Conservation (phyloP, 2,797 vertebrate species). For the Eulemur albifrons region DNA sequence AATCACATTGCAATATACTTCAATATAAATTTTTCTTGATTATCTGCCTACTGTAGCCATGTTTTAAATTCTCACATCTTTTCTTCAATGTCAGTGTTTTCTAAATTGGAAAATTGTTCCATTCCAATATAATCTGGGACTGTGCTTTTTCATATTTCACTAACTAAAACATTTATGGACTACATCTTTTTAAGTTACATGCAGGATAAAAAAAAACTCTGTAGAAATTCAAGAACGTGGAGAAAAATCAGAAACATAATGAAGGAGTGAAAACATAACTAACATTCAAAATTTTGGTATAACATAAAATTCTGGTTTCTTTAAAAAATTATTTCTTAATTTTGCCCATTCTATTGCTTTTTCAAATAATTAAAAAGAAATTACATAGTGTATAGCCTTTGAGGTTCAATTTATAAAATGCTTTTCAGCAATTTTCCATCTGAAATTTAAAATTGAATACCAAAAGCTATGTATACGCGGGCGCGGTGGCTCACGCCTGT, state of each 20-base stretch:
- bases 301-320: neutral
- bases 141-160: neutral
- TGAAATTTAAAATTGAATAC: constrained; percentile 39
- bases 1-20: neutral
- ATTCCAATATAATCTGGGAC: neutral
- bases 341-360: neutral
- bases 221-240: neutral
- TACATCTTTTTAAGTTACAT: neutral
- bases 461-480: neutral
- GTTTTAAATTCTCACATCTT: constrained; percentile 13
- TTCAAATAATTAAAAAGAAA: neutral
- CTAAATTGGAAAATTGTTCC: constrained; percentile 7
- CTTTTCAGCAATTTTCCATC: neutral
- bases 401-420: constrained; percentile 1
- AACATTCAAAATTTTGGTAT: constrained; percentile 32
- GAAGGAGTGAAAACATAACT: neutral
- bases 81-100: neutral
- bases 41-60: neutral
- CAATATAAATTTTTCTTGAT: neutral
- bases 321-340: neutral
- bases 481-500: no score
- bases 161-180: neutral
- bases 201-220: neutral
- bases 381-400: neutral
- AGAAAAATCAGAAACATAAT: neutral